Conservation (phyloP, 2,888 invertebrate species). For the Phymatocera aterrima region DNA sequence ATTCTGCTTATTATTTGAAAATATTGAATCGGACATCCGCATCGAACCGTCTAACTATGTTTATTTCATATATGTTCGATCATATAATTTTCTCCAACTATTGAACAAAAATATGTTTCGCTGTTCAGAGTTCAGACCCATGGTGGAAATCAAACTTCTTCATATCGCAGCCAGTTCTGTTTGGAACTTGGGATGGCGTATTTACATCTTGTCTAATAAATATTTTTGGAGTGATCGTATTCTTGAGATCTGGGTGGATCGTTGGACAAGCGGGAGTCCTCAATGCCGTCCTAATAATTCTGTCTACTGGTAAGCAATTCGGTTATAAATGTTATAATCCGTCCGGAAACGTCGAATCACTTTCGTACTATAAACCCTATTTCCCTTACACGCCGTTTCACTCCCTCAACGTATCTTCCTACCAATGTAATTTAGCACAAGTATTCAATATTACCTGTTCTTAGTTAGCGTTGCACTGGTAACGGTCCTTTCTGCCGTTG, state of each 20-base stretch:
- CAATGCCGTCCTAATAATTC: slow-evolving; percentile 87
- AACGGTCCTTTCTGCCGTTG: slow-evolving; percentile 95
- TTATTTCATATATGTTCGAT: too few relatives aligned
- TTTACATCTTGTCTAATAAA: slow-evolving; percentile 98
- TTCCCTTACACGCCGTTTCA: slow-evolving; percentile 28
- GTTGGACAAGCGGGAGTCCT: slow-evolving; percentile 93
- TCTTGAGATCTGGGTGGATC: slow-evolving; percentile 97
- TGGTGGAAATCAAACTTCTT: slow-evolving; percentile 99
- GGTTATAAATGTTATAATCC: not conserved
- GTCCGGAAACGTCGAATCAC: not conserved
- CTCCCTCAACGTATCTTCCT: slow-evolving; percentile 19
- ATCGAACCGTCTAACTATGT: too few relatives aligned
- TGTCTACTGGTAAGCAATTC: slow-evolving; percentile 83
- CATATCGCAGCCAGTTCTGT: slow-evolving; percentile 95
- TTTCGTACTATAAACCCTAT: not conserved
- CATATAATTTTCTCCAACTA: slow-evolving; percentile 25
- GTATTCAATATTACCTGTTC: slow-evolving; percentile 50
- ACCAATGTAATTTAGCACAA: slow-evolving; percentile 26
- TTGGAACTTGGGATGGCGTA: slow-evolving; percentile 99
- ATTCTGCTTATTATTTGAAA: too few relatives aligned
- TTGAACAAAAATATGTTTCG: slow-evolving; percentile 35
- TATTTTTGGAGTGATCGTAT: slow-evolving; percentile 98
- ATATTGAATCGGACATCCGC: too few relatives aligned
- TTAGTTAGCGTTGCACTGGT: slow-evolving; percentile 92
- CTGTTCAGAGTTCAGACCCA: slow-evolving; percentile 83